Conservation (phyloP, 2,113 vertebrate species). For the Embiotoca jacksoni region DNA sequence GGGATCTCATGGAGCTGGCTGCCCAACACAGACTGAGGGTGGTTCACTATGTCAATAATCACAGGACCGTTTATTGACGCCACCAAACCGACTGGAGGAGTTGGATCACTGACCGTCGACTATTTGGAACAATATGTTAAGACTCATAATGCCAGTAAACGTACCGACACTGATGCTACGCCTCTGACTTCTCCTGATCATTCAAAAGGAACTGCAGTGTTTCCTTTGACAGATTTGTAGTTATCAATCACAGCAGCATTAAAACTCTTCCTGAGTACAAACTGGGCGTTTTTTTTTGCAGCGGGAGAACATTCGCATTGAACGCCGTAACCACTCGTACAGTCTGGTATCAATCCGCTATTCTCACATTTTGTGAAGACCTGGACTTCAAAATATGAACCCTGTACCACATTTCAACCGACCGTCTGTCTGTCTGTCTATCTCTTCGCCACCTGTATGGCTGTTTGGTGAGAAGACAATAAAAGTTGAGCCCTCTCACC, state of each 20-base stretch:
- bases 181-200: too few relatives aligned
- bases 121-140: not conserved
- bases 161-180: too few relatives aligned
- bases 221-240: not conserved
- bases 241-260: not conserved
- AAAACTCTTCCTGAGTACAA: not conserved
- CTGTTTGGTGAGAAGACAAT: too few relatives aligned
- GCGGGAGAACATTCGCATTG: not conserved
- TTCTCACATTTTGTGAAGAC: not conserved
- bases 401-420: too few relatives aligned
- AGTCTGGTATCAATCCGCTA: not conserved
- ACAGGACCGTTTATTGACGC: not conserved
- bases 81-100: not conserved
- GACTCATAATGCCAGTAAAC: too few relatives aligned
- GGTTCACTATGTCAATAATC: conserved; percentile 46
- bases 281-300: not conserved
- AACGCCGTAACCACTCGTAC: not conserved
- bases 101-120: not conserved
- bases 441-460: too few relatives aligned
- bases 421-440: too few relatives aligned
- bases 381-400: too few relatives aligned
- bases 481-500: too few relatives aligned
- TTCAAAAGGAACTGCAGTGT: too few relatives aligned
- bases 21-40: not conserved
- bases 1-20: conserved; percentile 25